Evolutionary conservation across 2,113 vertebrate species (phyloP).

Genomic region (Lagopus leucura): DNA sequence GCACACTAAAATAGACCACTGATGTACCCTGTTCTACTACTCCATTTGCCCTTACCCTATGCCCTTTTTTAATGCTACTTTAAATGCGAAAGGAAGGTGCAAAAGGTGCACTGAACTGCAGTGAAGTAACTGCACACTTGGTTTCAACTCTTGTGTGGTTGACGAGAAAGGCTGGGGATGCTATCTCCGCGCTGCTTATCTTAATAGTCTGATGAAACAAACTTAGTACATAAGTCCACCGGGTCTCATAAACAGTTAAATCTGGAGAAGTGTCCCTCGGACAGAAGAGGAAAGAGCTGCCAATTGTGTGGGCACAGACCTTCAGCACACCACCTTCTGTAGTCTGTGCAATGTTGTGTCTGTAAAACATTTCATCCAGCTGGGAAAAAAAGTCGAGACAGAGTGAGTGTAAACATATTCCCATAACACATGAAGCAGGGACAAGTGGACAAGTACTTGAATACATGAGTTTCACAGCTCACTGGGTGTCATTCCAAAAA

Average conservation of each 20-base stretch:
- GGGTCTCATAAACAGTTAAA: background rate
- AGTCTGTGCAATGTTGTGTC: background rate
- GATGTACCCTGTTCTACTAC: background rate
- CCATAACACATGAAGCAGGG: conserved; percentile 8
- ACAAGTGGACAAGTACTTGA: conserved; percentile 59
- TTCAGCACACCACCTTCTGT: background rate
- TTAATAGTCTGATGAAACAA: background rate
- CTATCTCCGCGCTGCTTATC: background rate
- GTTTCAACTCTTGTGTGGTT: background rate
- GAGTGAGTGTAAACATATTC: conserved; percentile 60
- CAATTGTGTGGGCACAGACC: background rate
- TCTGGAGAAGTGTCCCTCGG: background rate
- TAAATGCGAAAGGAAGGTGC: background rate
- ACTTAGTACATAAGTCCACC: background rate
- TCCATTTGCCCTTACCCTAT: background rate
- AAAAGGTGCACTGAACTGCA: background rate
- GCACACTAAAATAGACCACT: background rate
- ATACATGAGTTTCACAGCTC: conserved; percentile 57
- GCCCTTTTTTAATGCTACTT: background rate
- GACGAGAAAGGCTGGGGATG: rapidly evolving
- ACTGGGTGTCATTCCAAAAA: conserved; percentile 56
- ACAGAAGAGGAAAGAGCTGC: background rate
- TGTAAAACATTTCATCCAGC: conserved; percentile 26
- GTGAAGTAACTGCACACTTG: background rate
- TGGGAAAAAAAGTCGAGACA: background rate